phyloP scores from a whole-genome alignment of 1,140 invertebrate species.

The Halyomorpha halys region DNA sequence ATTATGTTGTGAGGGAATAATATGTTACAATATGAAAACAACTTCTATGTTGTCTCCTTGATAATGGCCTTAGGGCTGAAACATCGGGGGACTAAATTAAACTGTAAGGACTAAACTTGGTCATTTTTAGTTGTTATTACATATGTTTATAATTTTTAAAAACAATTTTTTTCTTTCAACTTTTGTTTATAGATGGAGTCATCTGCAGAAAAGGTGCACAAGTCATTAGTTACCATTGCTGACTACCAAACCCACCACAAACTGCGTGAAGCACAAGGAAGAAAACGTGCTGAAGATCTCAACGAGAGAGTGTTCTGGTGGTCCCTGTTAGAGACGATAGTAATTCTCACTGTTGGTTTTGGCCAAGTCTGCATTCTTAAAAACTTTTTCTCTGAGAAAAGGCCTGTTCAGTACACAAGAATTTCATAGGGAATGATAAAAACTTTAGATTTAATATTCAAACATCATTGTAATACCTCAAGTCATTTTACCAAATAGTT shows the following conservation, averaged over 20 bases:
- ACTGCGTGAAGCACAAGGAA: conserved; percentile 82
- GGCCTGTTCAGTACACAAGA: conserved; percentile 35
- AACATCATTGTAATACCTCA: no score
- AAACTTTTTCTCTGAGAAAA: conserved; percentile 89
- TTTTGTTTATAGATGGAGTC: conserved; percentile 67
- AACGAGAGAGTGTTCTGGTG: conserved; percentile 87
- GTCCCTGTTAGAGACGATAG: conserved; percentile 79
- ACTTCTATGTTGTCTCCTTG: no score
- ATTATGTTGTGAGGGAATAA: no score
- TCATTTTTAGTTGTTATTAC: no score
- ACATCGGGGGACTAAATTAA: no score
- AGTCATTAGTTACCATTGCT: conserved; percentile 70
- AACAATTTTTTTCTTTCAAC: background rate
- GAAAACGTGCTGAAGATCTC: conserved; percentile 89
- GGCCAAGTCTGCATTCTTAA: conserved; percentile 85
- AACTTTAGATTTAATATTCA: no score
- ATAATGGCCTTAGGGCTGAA: no score
- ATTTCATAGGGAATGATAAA: no score
- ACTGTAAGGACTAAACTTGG: no score
- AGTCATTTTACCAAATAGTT: no score
- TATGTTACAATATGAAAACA: no score
- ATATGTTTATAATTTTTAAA: no score
- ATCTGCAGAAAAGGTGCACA: conserved; percentile 78
- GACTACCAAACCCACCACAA: conserved; percentile 96
- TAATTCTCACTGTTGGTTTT: conserved; percentile 73